Evolutionary conservation across 2,888 invertebrate species (phyloP).

Genomic region (Tiphia femorata): DNA sequence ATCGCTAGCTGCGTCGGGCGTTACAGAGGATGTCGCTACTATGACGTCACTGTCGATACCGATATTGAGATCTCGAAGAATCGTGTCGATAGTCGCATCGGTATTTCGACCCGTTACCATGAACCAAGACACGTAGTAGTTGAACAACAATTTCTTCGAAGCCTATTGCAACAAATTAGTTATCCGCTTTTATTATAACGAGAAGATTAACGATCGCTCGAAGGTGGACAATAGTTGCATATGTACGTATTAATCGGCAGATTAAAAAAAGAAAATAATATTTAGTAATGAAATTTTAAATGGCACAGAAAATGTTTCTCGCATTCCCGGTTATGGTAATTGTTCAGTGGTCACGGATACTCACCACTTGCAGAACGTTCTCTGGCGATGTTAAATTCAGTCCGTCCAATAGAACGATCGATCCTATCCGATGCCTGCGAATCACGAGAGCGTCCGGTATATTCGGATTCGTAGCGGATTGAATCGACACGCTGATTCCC

Average conservation of each 20-base stretch:
- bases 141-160: slow-evolving; percentile 60
- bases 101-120: slow-evolving; percentile 54
- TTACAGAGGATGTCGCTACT: slow-evolving; percentile 52
- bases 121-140: slow-evolving; percentile 65
- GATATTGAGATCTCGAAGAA: slow-evolving; percentile 59
- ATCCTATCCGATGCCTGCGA: slow-evolving; percentile 57
- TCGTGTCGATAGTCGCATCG: slow-evolving; percentile 54
- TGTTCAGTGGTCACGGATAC: neutral
- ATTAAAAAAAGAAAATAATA: too few species aligned
- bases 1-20: slow-evolving; percentile 10
- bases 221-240: too few species aligned
- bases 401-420: slow-evolving; percentile 60
- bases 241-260: too few species aligned
- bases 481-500: slow-evolving; percentile 57
- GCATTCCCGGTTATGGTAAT: too few species aligned
- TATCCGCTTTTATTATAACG: too few species aligned
- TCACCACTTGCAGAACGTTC: slow-evolving; percentile 61
- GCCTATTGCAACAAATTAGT: slow-evolving; percentile 47
- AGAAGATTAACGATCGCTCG: neutral
- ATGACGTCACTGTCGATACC: slow-evolving; percentile 66
- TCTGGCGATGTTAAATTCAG: slow-evolving; percentile 57
- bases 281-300: neutral
- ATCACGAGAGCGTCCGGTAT: slow-evolving; percentile 56
- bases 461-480: slow-evolving; percentile 55
- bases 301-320: neutral